A percentile compares a stretch with the other conserved stretches of the same genome.
These are phyloP conservation scores for Diacarnus erythraeanus DNA, from an alignment of 37 sponge, comb jelly and placozoan species.

Conservation along the genomic window DNA sequence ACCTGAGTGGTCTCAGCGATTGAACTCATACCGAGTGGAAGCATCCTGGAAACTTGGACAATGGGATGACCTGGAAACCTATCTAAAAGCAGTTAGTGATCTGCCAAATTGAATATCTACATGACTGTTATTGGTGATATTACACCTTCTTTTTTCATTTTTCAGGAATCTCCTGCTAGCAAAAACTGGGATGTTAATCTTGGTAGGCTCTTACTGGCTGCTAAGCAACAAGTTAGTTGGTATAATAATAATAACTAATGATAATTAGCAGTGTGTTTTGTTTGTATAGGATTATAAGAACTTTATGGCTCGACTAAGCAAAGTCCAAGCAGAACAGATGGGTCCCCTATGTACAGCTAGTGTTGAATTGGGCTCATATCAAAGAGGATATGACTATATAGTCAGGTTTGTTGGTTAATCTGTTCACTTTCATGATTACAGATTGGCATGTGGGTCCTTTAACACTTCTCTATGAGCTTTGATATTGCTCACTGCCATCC, in stretches of 20 bases:
- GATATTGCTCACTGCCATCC: too few species aligned
- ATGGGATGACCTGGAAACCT: slow-evolving; percentile 74
- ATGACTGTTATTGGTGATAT: background rate
- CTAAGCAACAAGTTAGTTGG: slow-evolving; percentile 74
- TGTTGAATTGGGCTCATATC: slow-evolving; percentile 75
- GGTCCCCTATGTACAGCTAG: slow-evolving; percentile 80
- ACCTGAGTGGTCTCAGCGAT: slow-evolving; percentile 61
- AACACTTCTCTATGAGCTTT: too few species aligned
- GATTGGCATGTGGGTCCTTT: too few species aligned
- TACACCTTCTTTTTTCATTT: background rate
- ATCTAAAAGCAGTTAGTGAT: slow-evolving; percentile 45
- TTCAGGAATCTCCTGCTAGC: slow-evolving; percentile 30
- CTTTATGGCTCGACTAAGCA: slow-evolving; percentile 43
- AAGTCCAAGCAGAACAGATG: slow-evolving; percentile 67
- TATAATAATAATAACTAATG: too few species aligned
- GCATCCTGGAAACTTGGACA: slow-evolving; percentile 83
- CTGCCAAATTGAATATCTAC: too few species aligned
- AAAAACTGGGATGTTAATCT: slow-evolving; percentile 83
- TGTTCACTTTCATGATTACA: background rate
- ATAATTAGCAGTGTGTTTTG: too few species aligned
- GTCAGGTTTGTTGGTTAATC: slow-evolving; percentile 35
- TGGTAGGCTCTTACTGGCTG: slow-evolving; percentile 68
- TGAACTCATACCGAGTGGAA: slow-evolving; percentile 74
- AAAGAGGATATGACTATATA: slow-evolving; percentile 82
- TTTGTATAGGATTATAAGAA: slow-evolving; percentile 28